These are phyloP conservation scores for Elaphurus davidianus DNA, from an alignment of 2,113 vertebrate species.

Conservation along the genomic window DNA sequence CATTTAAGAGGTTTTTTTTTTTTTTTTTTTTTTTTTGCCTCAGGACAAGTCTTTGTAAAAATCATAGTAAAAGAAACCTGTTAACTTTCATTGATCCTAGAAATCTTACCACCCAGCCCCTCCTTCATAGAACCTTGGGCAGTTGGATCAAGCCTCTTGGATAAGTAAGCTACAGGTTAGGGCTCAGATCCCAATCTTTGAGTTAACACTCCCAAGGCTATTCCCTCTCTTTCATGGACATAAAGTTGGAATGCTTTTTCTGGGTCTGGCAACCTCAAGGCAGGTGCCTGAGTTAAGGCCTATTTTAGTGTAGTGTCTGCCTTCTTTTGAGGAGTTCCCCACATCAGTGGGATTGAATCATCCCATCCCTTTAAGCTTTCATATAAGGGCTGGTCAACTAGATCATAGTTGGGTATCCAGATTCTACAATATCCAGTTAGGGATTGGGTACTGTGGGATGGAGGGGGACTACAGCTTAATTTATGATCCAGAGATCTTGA, in stretches of 20 bases:
- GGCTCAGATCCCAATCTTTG: not conserved
- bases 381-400: not conserved
- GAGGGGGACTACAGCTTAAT: not conserved
- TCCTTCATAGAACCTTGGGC: not conserved
- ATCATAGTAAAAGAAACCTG: no score
- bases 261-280: not conserved
- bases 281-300: not conserved
- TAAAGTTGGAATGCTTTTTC: not conserved
- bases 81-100: no score
- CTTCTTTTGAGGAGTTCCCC: not conserved
- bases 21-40: not conserved
- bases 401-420: not conserved
- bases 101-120: no score
- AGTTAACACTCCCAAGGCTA: not conserved
- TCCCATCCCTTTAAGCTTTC: not conserved
- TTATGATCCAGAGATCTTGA: not conserved
- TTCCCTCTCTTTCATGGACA: not conserved
- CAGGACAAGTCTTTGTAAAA: no score
- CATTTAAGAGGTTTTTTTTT: not conserved
- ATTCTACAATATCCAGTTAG: not conserved
- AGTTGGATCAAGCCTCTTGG: not conserved
- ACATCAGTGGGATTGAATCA: not conserved
- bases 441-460: not conserved
- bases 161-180: not conserved
- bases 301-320: not conserved